A percentile compares a stretch with the other conserved stretches of the same genome.
phyloP scores from a whole-genome alignment of 2,888 invertebrate species.

The Sphaerophoria taeniata region DNA sequence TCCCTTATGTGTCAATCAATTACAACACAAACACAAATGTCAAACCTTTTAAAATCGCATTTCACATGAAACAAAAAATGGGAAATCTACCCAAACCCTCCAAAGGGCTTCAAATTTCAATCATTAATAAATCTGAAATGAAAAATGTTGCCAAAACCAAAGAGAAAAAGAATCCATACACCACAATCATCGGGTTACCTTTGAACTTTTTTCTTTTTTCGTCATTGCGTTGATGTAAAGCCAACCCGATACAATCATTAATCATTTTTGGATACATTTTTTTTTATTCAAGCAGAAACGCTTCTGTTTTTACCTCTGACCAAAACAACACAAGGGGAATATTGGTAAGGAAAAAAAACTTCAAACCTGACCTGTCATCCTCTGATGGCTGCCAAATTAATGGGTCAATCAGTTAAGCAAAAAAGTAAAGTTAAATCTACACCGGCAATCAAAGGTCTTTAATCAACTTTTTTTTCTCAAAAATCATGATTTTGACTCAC shows the following conservation, averaged over 20 bases:
- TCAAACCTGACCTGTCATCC: conserved; percentile 36
- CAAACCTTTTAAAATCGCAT: too few relatives aligned
- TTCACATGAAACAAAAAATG: too few relatives aligned
- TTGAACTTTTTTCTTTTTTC: too few relatives aligned
- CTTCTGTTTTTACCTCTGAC: background rate
- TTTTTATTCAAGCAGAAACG: background rate
- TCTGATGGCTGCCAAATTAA: conserved; percentile 50
- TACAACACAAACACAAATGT: too few relatives aligned
- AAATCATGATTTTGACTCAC: background rate
- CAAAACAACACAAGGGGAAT: background rate
- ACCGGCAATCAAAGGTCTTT: conserved; percentile 39
- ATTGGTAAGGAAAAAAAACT: background rate
- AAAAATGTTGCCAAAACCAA: background rate
- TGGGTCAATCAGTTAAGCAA: conserved; percentile 40
- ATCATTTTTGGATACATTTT: conserved; percentile 38
- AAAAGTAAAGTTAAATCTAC: background rate
- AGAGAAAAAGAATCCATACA: conserved; percentile 12
- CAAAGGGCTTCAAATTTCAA: background rate
- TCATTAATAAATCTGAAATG: background rate
- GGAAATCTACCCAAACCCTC: background rate
- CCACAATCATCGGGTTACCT: conserved; percentile 46
- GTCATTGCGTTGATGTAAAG: background rate
- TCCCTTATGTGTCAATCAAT: too few relatives aligned
- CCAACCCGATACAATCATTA: conserved; percentile 46
- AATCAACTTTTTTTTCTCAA: conserved; percentile 10